phyloP scores from a whole-genome alignment of 2,888 invertebrate genomes.

The Polydrusus tereticollis region DNA sequence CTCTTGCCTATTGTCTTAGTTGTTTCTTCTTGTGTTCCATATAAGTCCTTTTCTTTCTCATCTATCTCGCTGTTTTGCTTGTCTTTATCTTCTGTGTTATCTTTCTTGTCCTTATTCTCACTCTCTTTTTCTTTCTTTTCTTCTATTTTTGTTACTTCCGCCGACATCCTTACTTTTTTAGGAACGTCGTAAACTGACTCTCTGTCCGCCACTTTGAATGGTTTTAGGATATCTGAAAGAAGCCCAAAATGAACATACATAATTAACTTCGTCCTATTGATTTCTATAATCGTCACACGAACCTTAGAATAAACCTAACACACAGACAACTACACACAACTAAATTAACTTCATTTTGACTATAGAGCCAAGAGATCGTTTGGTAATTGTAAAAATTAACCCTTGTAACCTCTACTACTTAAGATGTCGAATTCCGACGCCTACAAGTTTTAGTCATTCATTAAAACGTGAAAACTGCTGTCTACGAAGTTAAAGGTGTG shows the following conservation, averaged over 20 bases:
- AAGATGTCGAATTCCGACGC: slow-evolving; percentile 36
- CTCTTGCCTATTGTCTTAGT: slow-evolving; percentile 12
- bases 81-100: slow-evolving; percentile 14
- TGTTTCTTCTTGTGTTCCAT: slow-evolving; percentile 18
- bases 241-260: not conserved
- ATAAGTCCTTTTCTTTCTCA: slow-evolving; percentile 8
- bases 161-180: slow-evolving; percentile 40
- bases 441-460: slow-evolving; percentile 26
- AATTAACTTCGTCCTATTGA: not conserved
- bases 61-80: not conserved
- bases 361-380: not conserved
- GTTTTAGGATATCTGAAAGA: slow-evolving; percentile 9
- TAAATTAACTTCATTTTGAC: not conserved
- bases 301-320: not conserved
- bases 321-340: not conserved
- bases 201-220: slow-evolving; percentile 43
- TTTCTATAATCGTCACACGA: not conserved
- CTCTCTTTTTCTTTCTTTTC: slow-evolving; percentile 15
- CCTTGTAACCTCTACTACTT: slow-evolving; percentile 37
- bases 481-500: not conserved
- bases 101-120: slow-evolving; percentile 7
- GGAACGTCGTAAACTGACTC: slow-evolving; percentile 48
- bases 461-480: not conserved
- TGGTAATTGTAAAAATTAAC: slow-evolving; percentile 40
- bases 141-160: slow-evolving; percentile 26